phyloP scores from a whole-genome alignment of 1,140 invertebrate genomes.

The Bathynomus jamesi region DNA sequence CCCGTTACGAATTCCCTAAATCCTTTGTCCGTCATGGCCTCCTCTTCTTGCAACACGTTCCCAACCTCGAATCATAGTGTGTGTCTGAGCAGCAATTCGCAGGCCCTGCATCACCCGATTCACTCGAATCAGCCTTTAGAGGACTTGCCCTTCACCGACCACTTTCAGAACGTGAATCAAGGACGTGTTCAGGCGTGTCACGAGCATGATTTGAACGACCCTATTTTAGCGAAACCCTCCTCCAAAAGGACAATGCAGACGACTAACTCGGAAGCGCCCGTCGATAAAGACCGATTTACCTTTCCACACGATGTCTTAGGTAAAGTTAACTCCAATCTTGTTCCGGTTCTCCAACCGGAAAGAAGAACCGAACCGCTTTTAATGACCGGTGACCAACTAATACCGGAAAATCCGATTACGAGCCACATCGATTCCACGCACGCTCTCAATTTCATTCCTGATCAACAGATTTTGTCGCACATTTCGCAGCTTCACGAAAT shows the following conservation, averaged over 20 bases:
- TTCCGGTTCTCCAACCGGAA: not conserved
- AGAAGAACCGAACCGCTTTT: not conserved
- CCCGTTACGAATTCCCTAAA: not conserved
- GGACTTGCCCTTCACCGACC: not conserved
- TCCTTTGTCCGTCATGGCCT: not conserved
- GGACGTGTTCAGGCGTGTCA: not conserved
- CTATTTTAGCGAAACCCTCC: not conserved
- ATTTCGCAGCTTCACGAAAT: too few species aligned
- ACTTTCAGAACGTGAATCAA: not conserved
- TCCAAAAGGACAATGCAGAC: not conserved
- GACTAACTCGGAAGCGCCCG: not conserved
- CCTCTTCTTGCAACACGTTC: not conserved
- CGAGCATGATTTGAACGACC: not conserved
- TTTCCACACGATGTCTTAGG: too few species aligned
- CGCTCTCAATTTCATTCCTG: not conserved
- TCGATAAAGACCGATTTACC: too few species aligned
- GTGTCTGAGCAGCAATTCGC: not conserved
- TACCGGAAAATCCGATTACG: not conserved
- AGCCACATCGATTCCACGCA: not conserved
- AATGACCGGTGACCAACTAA: not conserved
- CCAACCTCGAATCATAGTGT: not conserved
- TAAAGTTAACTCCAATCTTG: too few species aligned
- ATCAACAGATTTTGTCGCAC: not conserved
- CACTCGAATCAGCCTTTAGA: not conserved
- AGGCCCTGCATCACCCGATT: too few species aligned